Evolutionary conservation across 2,113 vertebrate genomes (phyloP), one percentile per base, ranked within the genome.

Genomic region (Notarius lentiginosus): DNA sequence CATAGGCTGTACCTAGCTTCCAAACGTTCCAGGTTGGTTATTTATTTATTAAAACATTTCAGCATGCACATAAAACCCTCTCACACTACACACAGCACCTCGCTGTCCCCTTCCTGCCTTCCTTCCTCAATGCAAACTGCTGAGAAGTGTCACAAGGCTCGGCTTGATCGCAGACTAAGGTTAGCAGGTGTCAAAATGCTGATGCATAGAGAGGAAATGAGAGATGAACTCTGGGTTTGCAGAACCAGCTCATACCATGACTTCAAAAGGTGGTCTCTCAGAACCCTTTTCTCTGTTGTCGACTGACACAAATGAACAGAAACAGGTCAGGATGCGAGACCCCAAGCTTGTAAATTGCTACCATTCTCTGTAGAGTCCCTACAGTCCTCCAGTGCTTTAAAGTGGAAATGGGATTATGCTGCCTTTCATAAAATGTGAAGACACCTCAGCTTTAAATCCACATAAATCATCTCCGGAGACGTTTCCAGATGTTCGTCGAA

Each of bases 81-180:
- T 27, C 53, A 82, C 65, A 58, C 68, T 4, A 7, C 51, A 60
- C 79, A 83, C 12, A 63, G 63, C 79, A 55, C 68, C 66, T 49
- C 27, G 18, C 70, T 87, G 81, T 76, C 63, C 58, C 41, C n/a
- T 79, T 80, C 63, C 60, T 58, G 63, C 51, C 84, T 86, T 70
- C 70, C 76, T 86, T 86, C 14, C 80, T 86, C 60, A 55, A 81
- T 84, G 53, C 60, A 84, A 73, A 17, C 76, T 84, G 84, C 83
- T 89, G 82, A 76, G 88, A 70, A 30, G 22, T 55, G 53, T 83
- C 80, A 87, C 75, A 34, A 82, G 47, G 65, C 27, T 58, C 63
- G 88, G 88, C 91, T 92, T 91, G 85, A 93, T 93, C 86, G 91
- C 88, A 86, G 84, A 66, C 86, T 77, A 84, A 47, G 73, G 79